phyloP scores from a whole-genome alignment of 2,113 vertebrate genomes.

The Rhombomys opimus region DNA sequence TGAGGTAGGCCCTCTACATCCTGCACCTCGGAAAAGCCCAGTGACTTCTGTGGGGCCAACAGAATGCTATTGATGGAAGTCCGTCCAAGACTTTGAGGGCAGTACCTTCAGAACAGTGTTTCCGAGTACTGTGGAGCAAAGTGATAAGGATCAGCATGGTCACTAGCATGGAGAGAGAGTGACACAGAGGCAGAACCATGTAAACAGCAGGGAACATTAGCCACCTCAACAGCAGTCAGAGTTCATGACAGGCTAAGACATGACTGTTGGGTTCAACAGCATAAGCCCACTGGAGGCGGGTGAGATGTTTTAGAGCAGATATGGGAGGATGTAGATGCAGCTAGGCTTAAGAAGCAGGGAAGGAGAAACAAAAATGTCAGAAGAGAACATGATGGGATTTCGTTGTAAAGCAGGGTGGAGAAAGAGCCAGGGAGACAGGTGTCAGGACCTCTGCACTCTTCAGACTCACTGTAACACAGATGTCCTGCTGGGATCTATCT shows the following conservation, averaged over 20 bases:
- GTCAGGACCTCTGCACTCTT: neutral
- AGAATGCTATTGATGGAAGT: conserved; percentile 15
- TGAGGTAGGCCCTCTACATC: neutral
- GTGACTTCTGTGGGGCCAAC: conserved; percentile 47
- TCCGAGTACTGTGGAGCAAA: neutral
- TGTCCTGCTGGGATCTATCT: neutral
- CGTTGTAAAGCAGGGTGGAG: neutral
- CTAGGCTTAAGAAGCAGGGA: neutral
- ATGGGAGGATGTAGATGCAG: neutral
- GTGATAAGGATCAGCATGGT: neutral
- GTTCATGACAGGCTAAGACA: neutral
- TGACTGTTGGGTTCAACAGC: neutral
- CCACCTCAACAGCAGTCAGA: neutral
- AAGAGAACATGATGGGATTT: neutral
- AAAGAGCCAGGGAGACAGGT: neutral
- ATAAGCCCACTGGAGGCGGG: neutral
- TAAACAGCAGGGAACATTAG: neutral
- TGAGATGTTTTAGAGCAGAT: neutral
- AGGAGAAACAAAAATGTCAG: neutral
- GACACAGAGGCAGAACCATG: neutral
- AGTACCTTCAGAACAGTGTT: neutral
- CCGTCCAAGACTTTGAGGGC: conserved; percentile 28
- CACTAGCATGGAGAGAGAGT: neutral
- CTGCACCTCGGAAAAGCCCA: conserved; percentile 31
- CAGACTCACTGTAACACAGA: neutral